These are phyloP conservation scores for Pitangus sulphuratus DNA, from an alignment of 2,797 vertebrate genomes.

Conservation along the genomic window DNA sequence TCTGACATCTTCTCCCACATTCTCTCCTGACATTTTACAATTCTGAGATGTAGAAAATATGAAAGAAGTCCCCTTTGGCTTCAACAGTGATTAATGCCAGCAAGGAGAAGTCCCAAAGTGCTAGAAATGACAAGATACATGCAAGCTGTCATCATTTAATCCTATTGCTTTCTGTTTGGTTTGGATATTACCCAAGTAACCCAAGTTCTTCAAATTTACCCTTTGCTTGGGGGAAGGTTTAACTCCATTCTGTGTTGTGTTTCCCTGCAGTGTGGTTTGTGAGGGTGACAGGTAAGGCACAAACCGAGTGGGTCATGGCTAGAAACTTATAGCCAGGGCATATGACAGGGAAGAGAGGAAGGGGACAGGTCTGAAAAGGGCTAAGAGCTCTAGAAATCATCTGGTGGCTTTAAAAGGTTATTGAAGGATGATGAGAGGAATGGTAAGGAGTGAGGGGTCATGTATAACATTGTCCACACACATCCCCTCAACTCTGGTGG, in stretches of 20 bases:
- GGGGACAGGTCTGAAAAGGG: background rate
- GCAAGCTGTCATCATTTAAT: conserved; percentile 14
- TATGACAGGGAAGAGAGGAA: background rate
- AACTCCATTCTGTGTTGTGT: background rate
- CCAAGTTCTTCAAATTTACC: background rate
- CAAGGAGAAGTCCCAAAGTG: background rate
- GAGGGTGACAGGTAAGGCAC: background rate
- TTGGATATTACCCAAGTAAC: background rate
- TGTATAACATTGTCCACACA: background rate
- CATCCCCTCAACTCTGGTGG: background rate
- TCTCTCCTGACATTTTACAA: background rate
- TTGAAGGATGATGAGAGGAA: background rate
- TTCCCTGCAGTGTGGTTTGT: background rate
- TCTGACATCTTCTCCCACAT: background rate
- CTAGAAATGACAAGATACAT: conserved; percentile 2
- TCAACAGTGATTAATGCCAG: conserved; percentile 15
- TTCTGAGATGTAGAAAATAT: background rate
- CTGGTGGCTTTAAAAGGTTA: background rate
- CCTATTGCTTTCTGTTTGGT: background rate
- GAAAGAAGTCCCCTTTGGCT: conserved; percentile 7
- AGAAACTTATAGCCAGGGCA: background rate
- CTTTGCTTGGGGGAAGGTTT: background rate
- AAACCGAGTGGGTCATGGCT: background rate
- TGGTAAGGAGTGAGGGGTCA: background rate
- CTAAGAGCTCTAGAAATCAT: background rate